These are phyloP conservation scores for Microctonus hyperodae DNA, from an alignment of 2,888 invertebrate genomes.

Conservation along the genomic window DNA sequence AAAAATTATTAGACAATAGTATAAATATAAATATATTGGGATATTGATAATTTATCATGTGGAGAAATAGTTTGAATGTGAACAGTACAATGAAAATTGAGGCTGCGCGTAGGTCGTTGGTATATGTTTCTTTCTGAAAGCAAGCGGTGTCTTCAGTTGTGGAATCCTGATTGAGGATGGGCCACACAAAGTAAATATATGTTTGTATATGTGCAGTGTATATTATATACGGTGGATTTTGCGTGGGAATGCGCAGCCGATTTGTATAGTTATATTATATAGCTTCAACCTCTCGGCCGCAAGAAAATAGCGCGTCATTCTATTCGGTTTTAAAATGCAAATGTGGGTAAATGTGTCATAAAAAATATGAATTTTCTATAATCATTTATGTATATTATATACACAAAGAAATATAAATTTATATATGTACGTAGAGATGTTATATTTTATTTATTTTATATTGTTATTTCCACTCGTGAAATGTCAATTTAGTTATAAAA, in stretches of 20 bases:
- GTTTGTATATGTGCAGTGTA: background rate
- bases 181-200: constrained; percentile 10
- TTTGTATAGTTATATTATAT: constrained; percentile 27
- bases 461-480: background rate
- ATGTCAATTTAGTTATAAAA: background rate
- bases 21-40: background rate
- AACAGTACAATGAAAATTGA: constrained; percentile 12
- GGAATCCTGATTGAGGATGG: constrained; percentile 36
- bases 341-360: constrained; percentile 46
- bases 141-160: constrained; percentile 17
- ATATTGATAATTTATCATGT: background rate
- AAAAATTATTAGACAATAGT: too few relatives aligned
- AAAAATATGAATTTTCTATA: constrained; percentile 26
- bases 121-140: constrained; percentile 7
- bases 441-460: background rate
- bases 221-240: constrained; percentile 4
- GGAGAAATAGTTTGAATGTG: background rate
- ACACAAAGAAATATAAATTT: too few relatives aligned
- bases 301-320: constrained; percentile 26
- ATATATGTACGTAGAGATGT: background rate
- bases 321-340: constrained; percentile 29
- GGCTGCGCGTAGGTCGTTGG: constrained; percentile 29
- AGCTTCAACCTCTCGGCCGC: constrained; percentile 12
- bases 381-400: background rate
- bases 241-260: constrained; percentile 35